Conservation (phyloP, 2,113 vertebrate genomes). For the Esox niger region DNA sequence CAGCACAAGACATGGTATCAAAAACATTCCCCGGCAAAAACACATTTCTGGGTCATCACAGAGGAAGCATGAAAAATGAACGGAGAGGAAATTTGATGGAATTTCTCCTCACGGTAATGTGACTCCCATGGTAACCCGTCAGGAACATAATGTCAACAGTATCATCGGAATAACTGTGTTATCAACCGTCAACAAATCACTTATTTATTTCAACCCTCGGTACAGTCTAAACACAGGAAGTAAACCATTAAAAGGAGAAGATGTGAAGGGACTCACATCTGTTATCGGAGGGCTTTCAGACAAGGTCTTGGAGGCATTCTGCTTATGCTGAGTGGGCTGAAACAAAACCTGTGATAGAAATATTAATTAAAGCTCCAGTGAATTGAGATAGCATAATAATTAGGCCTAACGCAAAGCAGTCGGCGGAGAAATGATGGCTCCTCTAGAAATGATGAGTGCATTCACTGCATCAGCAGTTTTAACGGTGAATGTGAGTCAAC, state of each 20-base stretch:
- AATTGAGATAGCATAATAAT: constrained; percentile 46
- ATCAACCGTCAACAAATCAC: constrained; percentile 5
- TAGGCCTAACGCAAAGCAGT: constrained; percentile 24
- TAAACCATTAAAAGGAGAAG: not conserved
- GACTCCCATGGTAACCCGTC: constrained; percentile 49
- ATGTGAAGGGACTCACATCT: not conserved
- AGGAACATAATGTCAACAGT: constrained; percentile 32
- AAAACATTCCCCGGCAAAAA: constrained; percentile 60
- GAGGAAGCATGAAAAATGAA: constrained; percentile 61
- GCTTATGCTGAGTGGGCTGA: constrained; percentile 37
- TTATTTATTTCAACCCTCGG: constrained; percentile 2
- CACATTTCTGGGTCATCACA: constrained; percentile 65
- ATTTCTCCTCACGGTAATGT: constrained; percentile 34
- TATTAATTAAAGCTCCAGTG: constrained; percentile 41
- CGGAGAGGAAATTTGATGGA: constrained; percentile 12
- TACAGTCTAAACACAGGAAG: not conserved
- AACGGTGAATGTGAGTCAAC: constrained; percentile 9
- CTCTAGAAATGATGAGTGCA: constrained; percentile 25
- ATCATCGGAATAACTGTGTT: constrained; percentile 12
- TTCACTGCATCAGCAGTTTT: constrained; percentile 42
- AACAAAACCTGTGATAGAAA: constrained; percentile 12
- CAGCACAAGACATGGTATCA: constrained; percentile 54
- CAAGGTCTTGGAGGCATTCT: constrained; percentile 5
- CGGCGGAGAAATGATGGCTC: constrained; percentile 10
- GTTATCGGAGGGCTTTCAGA: constrained; percentile 12